Evolutionary conservation across 2,797 vertebrate species (phyloP).

Genomic region (Neomorphus geoffroyi): DNA sequence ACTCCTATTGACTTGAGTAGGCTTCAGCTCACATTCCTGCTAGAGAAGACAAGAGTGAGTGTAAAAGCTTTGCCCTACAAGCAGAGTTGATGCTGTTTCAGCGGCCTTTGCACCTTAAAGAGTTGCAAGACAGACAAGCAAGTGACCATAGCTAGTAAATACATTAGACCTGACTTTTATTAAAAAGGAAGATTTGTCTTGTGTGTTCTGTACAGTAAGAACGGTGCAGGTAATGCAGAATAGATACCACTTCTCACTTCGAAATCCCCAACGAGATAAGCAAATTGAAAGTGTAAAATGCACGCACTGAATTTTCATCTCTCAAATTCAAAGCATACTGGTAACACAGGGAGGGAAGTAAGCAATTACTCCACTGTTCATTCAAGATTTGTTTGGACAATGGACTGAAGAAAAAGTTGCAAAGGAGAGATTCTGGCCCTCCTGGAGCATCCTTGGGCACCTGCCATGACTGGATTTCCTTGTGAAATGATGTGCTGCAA

Average conservation of each 20-base stretch:
- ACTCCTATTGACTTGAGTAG: neutral
- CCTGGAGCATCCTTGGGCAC: neutral
- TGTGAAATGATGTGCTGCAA: neutral
- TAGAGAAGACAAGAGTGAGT: neutral
- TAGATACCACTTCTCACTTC: neutral
- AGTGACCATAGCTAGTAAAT: conserved; percentile 25
- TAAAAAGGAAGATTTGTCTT: conserved; percentile 33
- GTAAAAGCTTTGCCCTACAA: neutral
- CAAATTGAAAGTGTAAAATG: neutral
- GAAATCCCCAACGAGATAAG: neutral
- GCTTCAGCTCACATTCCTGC: neutral
- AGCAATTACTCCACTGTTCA: neutral
- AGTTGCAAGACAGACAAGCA: neutral
- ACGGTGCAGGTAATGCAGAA: neutral
- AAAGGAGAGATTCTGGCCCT: neutral
- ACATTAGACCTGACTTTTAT: conserved; percentile 42
- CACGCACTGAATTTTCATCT: neutral
- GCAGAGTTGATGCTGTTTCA: neutral
- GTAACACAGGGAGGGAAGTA: neutral
- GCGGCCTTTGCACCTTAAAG: neutral
- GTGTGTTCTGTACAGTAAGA: neutral
- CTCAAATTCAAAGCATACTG: neutral
- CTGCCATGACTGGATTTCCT: neutral
- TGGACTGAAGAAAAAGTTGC: neutral
- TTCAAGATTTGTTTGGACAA: neutral